These are phyloP conservation scores for Scomber japonicus DNA, from an alignment of 2,113 vertebrate genomes.

Conservation along the genomic window DNA sequence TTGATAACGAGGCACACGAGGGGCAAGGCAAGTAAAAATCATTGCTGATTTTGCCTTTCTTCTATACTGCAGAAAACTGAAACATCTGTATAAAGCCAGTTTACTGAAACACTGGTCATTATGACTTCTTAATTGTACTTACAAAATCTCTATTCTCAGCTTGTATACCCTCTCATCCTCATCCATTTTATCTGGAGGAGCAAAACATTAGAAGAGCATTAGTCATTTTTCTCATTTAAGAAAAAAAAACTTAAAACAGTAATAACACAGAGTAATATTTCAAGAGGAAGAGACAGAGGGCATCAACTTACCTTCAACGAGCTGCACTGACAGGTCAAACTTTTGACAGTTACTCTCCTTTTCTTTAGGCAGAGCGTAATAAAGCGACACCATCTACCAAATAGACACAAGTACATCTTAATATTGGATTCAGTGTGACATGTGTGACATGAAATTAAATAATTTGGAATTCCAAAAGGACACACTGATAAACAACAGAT, in stretches of 20 bases:
- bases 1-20: no score
- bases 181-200: constrained; percentile 17
- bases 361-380: constrained; percentile 83
- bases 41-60: no score
- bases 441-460: no score
- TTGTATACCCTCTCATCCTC: constrained; percentile 45
- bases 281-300: not conserved
- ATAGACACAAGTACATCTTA: not conserved
- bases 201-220: not conserved
- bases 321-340: constrained; percentile 82
- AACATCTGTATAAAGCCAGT: not conserved
- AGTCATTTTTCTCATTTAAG: not conserved
- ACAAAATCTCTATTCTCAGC: constrained; percentile 67
- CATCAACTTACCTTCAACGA: constrained; percentile 63
- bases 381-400: constrained; percentile 85
- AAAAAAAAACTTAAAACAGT: not conserved
- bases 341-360: constrained; percentile 81
- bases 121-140: constrained; percentile 45
- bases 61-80: not conserved
- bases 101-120: not conserved
- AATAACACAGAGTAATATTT: no score
- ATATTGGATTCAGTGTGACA: not conserved
- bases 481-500: not conserved
- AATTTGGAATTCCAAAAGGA: not conserved
- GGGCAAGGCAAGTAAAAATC: no score